Evolutionary conservation across 2,113 vertebrate species (phyloP).

Genomic region (Probosciger aterrimus): DNA sequence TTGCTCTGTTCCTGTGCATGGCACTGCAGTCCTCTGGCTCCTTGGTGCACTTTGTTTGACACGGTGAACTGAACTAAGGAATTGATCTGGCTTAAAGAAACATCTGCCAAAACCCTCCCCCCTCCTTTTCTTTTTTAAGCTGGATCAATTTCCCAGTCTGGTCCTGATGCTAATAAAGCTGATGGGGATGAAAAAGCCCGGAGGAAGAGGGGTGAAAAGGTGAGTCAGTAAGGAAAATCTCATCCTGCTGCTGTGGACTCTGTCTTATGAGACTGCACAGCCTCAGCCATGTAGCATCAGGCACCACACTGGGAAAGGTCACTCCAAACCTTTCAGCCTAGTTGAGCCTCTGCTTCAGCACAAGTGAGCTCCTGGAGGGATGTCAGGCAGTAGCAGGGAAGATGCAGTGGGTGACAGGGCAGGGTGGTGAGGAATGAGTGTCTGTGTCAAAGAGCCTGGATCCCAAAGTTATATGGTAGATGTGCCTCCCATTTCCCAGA

Average conservation of each 20-base stretch:
- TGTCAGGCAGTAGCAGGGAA: neutral
- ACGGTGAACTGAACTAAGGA: neutral
- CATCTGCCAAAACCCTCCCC: neutral
- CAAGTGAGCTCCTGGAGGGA: neutral
- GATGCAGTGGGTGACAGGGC: neutral
- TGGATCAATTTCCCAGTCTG: conserved; percentile 5
- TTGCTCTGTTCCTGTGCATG: fast-evolving
- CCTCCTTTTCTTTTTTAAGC: neutral
- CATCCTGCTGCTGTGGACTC: neutral
- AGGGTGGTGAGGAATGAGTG: neutral
- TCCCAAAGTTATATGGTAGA: neutral
- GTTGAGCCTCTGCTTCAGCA: neutral
- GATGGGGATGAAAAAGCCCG: neutral
- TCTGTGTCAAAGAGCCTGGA: neutral
- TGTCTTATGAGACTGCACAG: neutral
- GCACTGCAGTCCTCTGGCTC: neutral
- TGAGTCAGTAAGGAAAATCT: neutral
- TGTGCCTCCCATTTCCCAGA: neutral
- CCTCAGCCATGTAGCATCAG: neutral
- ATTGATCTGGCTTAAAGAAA: conserved; percentile 21
- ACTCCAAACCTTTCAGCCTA: neutral
- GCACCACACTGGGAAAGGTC: neutral
- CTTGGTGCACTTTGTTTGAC: neutral
- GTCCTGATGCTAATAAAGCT: neutral
- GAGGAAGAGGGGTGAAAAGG: neutral